Evolutionary conservation across 2,797 vertebrate genomes (phyloP).

Genomic region (Oophaga sylvatica): DNA sequence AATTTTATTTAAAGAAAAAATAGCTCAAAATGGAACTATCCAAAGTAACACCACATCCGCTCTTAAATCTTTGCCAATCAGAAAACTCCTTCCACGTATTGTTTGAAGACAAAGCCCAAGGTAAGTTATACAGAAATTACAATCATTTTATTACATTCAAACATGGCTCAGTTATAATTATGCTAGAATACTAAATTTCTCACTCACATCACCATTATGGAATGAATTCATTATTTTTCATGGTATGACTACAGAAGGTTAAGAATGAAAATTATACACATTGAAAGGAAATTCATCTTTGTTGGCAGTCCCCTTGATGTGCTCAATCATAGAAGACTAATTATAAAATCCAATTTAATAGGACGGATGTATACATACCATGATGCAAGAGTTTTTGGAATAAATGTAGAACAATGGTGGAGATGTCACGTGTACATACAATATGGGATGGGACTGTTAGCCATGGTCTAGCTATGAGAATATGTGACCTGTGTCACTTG

Average conservation of each 20-base stretch:
- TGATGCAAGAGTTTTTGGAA: conserved; percentile 20
- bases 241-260: conserved; percentile 19
- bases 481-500: conserved; percentile 4
- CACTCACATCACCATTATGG: conserved; percentile 34
- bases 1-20: neutral
- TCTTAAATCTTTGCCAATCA: neutral
- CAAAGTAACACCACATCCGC: neutral
- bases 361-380: conserved; percentile 19
- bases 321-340: conserved; percentile 29
- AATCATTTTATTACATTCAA: conserved; percentile 19
- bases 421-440: conserved; percentile 2
- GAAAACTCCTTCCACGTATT: neutral
- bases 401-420: neutral
- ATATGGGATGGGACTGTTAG: neutral
- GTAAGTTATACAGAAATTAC: conserved; percentile 23
- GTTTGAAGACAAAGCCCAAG: neutral
- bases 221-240: conserved; percentile 30
- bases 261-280: conserved; percentile 48
- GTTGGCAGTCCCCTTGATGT: conserved; percentile 40
- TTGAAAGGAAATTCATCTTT: conserved; percentile 32
- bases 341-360: conserved; percentile 38
- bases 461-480: neutral
- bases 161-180: neutral
- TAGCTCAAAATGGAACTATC: neutral
- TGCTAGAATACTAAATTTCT: conserved; percentile 14